Evolutionary conservation across 2,797 vertebrate species (phyloP), one percentile per base, ranked within the genome.

Genomic region (Myripristis murdjan): DNA sequence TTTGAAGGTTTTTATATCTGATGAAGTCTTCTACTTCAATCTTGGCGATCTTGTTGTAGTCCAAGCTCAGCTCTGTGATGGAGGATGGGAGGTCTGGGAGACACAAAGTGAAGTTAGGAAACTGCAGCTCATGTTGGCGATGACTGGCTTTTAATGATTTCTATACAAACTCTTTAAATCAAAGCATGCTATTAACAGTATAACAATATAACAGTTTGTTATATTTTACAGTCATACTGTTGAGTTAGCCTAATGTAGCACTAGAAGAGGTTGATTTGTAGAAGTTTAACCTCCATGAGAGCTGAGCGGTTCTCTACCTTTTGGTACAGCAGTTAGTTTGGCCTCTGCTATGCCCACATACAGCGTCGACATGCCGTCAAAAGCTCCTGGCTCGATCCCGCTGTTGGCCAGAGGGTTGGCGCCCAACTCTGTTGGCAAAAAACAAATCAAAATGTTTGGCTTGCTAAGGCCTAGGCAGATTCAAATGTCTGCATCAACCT

Each of bases 11-110:
- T 94, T 95, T 98, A 75, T 98, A 98, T 75, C 95, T 94, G 73
- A 95, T 95, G 76, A 99, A 97, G 89, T 99, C 98, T 78, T 99
- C 97, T 1, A 97, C 70, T 88, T 99, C 98, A 1, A 99, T 94
- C 79, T 95, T 92, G 37, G 93, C 85, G 75, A 99, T 98, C 91
- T 97, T 98, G 79, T 99, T 99, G 89, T 96, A 96, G 71, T 98
- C 97, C 90, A 99, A 90, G 58, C 96, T 97, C 78, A 99, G 95
- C 57, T 99, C 97, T 54, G 95, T 88, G 57, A 99, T 95, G 49
- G 95, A 96, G 15, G 96, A 82, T 18, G 98, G 98, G 59, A 99
- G 77, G 75, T 80, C 93, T 95, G 69, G 44, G 43, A 65, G 63
- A 67, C n/a, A 70, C 2, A 82, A 63, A 75, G 68, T 11, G 12